These are phyloP conservation scores for Poliocrania exsul DNA, from an alignment of 2,797 vertebrate genomes.

Conservation along the genomic window DNA sequence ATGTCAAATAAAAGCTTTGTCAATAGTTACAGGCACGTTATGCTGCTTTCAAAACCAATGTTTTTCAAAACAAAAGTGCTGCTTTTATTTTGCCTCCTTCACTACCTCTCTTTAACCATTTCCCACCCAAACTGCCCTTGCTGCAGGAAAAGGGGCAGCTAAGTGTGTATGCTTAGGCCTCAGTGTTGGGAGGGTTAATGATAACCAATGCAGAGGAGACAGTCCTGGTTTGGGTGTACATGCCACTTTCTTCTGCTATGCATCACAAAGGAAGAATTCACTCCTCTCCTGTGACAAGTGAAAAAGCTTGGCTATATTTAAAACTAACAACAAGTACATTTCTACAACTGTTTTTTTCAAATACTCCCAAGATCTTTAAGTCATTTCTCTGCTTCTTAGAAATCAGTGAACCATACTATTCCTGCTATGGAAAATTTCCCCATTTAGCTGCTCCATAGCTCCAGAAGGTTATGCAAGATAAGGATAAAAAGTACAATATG, in stretches of 20 bases:
- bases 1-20: constrained; percentile 45
- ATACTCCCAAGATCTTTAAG: neutral
- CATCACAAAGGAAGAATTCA: neutral
- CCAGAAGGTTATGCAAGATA: neutral
- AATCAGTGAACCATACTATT: neutral
- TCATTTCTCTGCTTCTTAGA: neutral
- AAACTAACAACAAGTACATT: neutral
- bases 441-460: neutral
- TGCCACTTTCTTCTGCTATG: neutral
- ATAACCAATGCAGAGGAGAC: neutral
- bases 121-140: neutral
- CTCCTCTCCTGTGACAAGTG: neutral
- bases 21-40: constrained; percentile 50
- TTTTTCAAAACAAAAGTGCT: constrained; percentile 13
- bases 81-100: constrained; percentile 14
- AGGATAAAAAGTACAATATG: neutral
- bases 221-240: neutral
- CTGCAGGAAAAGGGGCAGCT: neutral
- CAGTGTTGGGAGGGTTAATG: neutral
- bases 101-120: neutral
- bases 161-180: neutral
- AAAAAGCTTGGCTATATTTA: neutral
- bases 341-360: neutral
- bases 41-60: neutral
- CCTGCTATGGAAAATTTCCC: neutral